Evolutionary conservation across 2,888 invertebrate genomes (phyloP), one percentile per base, ranked within the genome.

Genomic region (Melanargia galathea): DNA sequence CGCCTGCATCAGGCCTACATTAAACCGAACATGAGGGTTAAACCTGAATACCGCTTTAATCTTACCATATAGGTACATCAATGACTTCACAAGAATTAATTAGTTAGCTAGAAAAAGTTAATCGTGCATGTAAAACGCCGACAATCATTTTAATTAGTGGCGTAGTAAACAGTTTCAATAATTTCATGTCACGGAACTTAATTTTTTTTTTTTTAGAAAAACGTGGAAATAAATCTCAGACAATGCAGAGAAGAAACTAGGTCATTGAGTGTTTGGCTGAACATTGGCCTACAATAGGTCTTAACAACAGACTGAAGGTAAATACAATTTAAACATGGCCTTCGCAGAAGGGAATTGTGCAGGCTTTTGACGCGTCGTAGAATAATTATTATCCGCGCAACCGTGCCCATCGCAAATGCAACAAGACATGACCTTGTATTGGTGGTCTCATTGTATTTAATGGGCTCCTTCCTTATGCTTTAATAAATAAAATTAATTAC

Each of bases 321-420:
- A 82, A 80, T 82, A 79, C 80, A 76, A 83, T 84, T 84, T 81
- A 75, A 81, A 75, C 75, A 71, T 73, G 78, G 76, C 81, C 84
- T 83, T 79, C 76, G 76, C 61, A 64, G 60, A 61, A 51, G 61
- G 73, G 77, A 74, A 72, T 66, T 73, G 76, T 75, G 62, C 77
- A 75, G 75, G 75, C 73, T 75, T 76, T 75, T 73, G 76, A 75
- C 74, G 76, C 75, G 75, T 73, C 74, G 73, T 75, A 76, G 77
- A 7, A 8, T 43, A 16, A 16, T 73, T 78, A 82, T 79, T 79
- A 78, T 68, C 74, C 73, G 73, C 73, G 72, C 70, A 67, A 22
- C 45, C 38, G 62, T 72, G 72, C 76, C 74, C 73, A 75, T 77
- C 73, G 68, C 70, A 67, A 35, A 63, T 66, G 70, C 71, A 72